phyloP scores from a whole-genome alignment of 2,113 vertebrate genomes.

The Sclerurus mexicanus region DNA sequence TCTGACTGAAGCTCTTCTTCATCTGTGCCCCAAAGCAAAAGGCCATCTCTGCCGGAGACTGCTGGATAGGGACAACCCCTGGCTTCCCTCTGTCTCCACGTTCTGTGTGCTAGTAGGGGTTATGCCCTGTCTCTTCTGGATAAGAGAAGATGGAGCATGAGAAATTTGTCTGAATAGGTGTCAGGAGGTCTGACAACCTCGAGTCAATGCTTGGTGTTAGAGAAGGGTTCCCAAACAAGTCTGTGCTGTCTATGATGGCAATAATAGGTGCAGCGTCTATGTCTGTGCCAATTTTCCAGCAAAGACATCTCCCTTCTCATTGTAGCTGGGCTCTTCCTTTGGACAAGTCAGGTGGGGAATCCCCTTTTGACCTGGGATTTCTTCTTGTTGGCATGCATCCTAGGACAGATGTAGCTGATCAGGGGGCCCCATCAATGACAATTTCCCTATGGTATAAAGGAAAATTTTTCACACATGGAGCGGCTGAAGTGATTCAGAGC shows the following conservation, averaged over 20 bases:
- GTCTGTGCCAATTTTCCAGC: not conserved
- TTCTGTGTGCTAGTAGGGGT: not conserved
- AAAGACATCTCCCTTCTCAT: not conserved
- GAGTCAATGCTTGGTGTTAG: rapidly evolving
- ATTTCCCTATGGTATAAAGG: not conserved
- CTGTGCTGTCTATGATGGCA: not conserved
- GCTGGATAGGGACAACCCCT: not conserved
- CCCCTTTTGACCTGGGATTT: not conserved
- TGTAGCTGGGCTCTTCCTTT: not conserved
- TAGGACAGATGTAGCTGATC: not conserved
- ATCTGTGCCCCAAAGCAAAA: not conserved
- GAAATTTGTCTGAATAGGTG: rapidly evolving
- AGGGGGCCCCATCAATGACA: not conserved
- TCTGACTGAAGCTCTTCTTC: not conserved
- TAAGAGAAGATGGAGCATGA: not conserved
- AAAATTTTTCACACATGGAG: not conserved
- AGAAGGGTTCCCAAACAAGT: not conserved
- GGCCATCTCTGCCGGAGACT: not conserved
- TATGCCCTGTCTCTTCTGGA: rapidly evolving
- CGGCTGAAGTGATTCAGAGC: not conserved
- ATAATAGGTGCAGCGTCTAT: not conserved
- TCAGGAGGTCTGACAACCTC: not conserved
- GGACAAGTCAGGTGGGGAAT: not conserved
- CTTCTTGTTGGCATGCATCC: not conserved
- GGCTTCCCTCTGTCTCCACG: not conserved